phyloP scores from a whole-genome alignment of 35 echinoderm and acorn worm genomes.

The Lytechinus variegatus region DNA sequence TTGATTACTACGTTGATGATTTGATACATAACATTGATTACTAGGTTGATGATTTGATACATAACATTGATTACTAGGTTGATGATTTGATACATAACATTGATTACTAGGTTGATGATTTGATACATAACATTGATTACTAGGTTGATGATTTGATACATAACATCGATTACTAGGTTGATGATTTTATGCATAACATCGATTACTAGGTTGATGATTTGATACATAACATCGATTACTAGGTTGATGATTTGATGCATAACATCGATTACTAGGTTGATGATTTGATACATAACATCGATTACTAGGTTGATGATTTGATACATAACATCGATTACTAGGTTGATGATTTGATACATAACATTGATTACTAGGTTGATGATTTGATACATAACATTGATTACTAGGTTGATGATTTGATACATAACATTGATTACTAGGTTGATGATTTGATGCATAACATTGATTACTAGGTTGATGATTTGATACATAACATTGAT shows the following conservation, averaged over 20 bases:
- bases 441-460: constrained; percentile 82
- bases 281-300: neutral
- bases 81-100: neutral
- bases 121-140: neutral
- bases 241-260: constrained; percentile 79
- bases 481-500: neutral
- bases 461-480: too few species aligned
- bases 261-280: too few species aligned
- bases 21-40: neutral
- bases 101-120: constrained; percentile 62
- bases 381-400: too few species aligned
- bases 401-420: too few species aligned
- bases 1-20: too few species aligned
- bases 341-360: neutral
- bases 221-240: neutral
- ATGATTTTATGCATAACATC: too few species aligned
- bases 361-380: constrained; percentile 53
- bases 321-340: too few species aligned
- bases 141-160: constrained; percentile 66
- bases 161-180: constrained; percentile 41
- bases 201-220: too few species aligned
- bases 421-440: neutral
- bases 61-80: too few species aligned
- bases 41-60: constrained; percentile 74
- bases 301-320: constrained; percentile 66